phyloP scores from a whole-genome alignment of 2,888 invertebrate species.

The Morpho deidamia region DNA sequence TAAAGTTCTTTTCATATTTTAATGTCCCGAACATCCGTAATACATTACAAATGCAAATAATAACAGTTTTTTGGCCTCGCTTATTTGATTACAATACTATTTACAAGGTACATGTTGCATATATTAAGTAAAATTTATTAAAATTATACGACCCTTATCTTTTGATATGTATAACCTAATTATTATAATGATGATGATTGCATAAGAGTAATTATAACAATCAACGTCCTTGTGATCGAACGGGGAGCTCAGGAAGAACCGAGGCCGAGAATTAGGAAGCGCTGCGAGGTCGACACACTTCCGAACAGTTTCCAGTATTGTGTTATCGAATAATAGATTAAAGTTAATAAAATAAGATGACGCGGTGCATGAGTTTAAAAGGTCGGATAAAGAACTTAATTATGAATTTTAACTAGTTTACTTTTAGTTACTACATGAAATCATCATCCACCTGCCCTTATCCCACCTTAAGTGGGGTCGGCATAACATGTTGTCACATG shows the following conservation, averaged over 20 bases:
- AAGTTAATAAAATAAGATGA: neutral
- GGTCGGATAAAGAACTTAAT: too few species aligned
- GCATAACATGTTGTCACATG: too few species aligned
- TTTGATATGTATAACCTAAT: slow-evolving; percentile 3
- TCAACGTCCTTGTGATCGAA: slow-evolving; percentile 26
- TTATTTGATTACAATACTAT: too few species aligned
- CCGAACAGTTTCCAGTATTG: slow-evolving; percentile 14
- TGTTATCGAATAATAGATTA: neutral
- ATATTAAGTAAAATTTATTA: too few species aligned
- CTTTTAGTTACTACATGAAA: too few species aligned
- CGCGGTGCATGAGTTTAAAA: too few species aligned
- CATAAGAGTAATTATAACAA: slow-evolving; percentile 27
- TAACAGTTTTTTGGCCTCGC: too few species aligned
- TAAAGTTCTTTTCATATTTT: neutral
- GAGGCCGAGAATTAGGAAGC: slow-evolving; percentile 54
- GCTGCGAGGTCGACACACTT: slow-evolving; percentile 37
- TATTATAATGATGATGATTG: slow-evolving; percentile 19
- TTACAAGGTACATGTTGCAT: neutral
- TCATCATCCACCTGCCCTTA: too few species aligned
- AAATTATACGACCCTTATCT: neutral
- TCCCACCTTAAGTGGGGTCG: too few species aligned
- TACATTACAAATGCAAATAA: too few species aligned
- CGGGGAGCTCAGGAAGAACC: slow-evolving; percentile 45
- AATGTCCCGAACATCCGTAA: too few species aligned
- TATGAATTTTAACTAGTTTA: neutral